A percentile compares a stretch with the other conserved stretches of the same genome.
phyloP scores from a whole-genome alignment of 2,888 invertebrate species.

The Euzophera pinguis region DNA sequence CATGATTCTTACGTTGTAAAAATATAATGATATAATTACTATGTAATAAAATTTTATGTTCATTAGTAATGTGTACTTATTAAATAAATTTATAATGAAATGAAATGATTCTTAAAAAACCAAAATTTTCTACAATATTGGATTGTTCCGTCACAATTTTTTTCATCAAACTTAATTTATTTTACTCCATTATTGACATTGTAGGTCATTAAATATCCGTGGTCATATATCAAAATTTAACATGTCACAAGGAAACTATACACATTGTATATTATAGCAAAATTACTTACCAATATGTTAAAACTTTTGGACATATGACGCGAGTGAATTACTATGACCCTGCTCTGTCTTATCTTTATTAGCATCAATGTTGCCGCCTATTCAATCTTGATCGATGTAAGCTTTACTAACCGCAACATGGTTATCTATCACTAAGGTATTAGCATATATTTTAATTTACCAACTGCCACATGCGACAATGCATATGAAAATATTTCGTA shows the following conservation, averaged over 20 bases:
- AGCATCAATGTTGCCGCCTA: neutral
- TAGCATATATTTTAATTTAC: neutral
- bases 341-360: neutral
- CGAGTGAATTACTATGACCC: neutral
- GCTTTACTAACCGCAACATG: neutral
- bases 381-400: constrained; percentile 6
- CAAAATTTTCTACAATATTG: too few species aligned
- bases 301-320: neutral
- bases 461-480: neutral
- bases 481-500: neutral
- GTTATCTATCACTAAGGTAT: neutral
- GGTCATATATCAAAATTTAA: neutral
- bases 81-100: too few species aligned
- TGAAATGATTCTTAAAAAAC: too few species aligned
- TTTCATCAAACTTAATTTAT: too few species aligned
- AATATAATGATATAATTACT: too few species aligned
- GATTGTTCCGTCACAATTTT: too few species aligned
- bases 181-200: too few species aligned
- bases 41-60: too few species aligned
- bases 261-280: neutral
- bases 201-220: too few species aligned
- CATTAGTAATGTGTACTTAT: too few species aligned
- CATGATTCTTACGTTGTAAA: too few species aligned
- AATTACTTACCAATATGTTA: neutral
- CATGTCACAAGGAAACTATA: neutral